Evolutionary conservation across 1,140 invertebrate genomes (phyloP).

Genomic region (Drosophila mojavensis): DNA sequence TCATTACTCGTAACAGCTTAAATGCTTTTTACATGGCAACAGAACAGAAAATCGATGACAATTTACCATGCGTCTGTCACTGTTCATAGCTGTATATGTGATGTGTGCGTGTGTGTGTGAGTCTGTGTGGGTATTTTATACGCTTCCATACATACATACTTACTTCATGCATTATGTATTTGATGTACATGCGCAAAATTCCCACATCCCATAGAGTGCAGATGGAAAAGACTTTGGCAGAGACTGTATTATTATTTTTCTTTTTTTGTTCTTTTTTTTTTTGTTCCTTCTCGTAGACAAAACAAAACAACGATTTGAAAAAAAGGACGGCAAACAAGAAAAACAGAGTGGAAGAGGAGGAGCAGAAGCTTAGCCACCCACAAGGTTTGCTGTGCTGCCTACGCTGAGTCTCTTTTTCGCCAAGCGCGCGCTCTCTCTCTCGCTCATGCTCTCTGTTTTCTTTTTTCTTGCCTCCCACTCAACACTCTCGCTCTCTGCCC

Average conservation of each 20-base stretch:
- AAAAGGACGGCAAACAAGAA: slow-evolving; percentile 8
- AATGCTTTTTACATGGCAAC: slow-evolving; percentile 69
- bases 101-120: slow-evolving; percentile 24
- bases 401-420: slow-evolving; percentile 15
- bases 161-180: slow-evolving; percentile 70
- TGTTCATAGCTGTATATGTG: slow-evolving; percentile 16
- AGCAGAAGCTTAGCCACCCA: slow-evolving; percentile 22
- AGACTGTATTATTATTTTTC: slow-evolving; percentile 21
- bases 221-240: slow-evolving; percentile 1
- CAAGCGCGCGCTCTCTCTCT: slow-evolving; percentile 3
- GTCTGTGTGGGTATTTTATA: slow-evolving; percentile 20
- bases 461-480: slow-evolving; percentile 24
- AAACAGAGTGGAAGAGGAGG: slow-evolving; percentile 1
- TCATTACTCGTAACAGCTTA: slow-evolving; percentile 22
- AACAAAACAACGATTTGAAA: slow-evolving; percentile 35
- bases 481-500: slow-evolving; percentile 50
- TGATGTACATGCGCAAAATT: slow-evolving; percentile 79
- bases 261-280: slow-evolving; percentile 1
- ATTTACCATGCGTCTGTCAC: slow-evolving; percentile 61
- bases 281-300: slow-evolving; percentile 44
- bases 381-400: slow-evolving; percentile 26
- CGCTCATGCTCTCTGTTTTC: slow-evolving; percentile 5
- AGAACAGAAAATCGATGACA: slow-evolving; percentile 72
- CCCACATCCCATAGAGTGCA: slow-evolving; percentile 48
- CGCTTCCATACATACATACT: background rate